Evolutionary conservation across 2,113 vertebrate genomes (phyloP).

Genomic region (Chaetorhynchus papuensis): DNA sequence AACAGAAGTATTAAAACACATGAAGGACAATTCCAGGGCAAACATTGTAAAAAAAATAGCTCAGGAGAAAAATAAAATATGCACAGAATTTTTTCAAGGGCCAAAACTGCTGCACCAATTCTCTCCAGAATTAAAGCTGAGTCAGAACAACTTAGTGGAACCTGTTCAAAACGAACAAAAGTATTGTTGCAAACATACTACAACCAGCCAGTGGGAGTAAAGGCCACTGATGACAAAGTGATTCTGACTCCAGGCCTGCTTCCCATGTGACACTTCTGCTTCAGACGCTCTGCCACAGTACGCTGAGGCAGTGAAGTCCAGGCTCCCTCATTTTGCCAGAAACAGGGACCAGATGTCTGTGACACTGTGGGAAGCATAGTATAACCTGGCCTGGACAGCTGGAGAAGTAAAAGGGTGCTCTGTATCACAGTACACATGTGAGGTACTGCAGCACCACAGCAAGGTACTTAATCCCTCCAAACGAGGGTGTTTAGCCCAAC

Average conservation of each 20-base stretch:
- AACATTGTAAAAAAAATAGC: neutral
- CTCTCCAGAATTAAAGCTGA: neutral
- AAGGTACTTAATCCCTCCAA: neutral
- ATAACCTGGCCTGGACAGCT: neutral
- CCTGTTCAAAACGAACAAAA: neutral
- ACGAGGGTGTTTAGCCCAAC: neutral
- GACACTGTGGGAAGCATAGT: neutral
- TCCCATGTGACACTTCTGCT: neutral
- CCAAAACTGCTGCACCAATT: rapidly evolving
- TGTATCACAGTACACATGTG: neutral
- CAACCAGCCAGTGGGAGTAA: neutral
- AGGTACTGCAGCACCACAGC: neutral
- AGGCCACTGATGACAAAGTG: neutral
- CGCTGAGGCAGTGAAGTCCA: rapidly evolving
- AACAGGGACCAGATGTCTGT: neutral
- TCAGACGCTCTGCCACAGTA: neutral
- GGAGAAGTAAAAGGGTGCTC: neutral
- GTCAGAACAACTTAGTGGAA: neutral
- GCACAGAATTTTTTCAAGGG: neutral
- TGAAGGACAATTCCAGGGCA: neutral
- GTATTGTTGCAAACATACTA: neutral
- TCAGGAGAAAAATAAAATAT: neutral
- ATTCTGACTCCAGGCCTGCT: neutral
- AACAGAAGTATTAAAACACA: neutral
- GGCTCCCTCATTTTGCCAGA: neutral